These are phyloP conservation scores for Setophaga kirtlandii DNA, from an alignment of 2,113 vertebrate genomes.

Conservation along the genomic window DNA sequence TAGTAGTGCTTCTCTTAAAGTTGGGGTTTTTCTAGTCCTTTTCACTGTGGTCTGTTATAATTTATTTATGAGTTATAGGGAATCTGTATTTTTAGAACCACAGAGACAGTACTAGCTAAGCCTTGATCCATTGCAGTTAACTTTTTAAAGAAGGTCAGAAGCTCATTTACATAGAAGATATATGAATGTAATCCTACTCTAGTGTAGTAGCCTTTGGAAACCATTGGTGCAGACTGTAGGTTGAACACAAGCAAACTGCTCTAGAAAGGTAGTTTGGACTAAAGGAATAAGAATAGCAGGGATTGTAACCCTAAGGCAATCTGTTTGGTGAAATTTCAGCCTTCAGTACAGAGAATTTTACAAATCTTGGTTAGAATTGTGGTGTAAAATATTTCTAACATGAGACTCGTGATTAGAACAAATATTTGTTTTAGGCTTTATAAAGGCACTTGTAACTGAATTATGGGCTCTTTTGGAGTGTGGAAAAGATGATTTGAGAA, in stretches of 20 bases:
- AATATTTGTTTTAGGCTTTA: conserved; percentile 79
- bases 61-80: neutral
- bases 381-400: neutral
- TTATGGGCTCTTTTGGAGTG: conserved; percentile 91
- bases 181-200: neutral
- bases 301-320: neutral
- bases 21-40: neutral
- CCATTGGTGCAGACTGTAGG: neutral
- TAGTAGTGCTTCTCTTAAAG: neutral
- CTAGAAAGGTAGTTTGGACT: neutral
- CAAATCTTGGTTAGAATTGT: neutral
- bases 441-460: conserved; percentile 84
- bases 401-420: neutral
- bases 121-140: neutral
- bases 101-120: neutral
- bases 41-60: neutral
- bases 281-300: neutral
- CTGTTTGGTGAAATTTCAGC: neutral
- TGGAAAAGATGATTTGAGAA: conserved; percentile 85
- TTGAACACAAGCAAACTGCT: neutral
- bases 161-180: neutral
- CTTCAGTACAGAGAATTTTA: neutral
- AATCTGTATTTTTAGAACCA: neutral
- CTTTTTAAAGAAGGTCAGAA: neutral
- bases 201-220: neutral